Percentiles rank a stretch among this genome's conserved stretches.
Evolutionary conservation across 2,888 invertebrate genomes (phyloP).

Genomic region (Zeuzera pyrina): DNA sequence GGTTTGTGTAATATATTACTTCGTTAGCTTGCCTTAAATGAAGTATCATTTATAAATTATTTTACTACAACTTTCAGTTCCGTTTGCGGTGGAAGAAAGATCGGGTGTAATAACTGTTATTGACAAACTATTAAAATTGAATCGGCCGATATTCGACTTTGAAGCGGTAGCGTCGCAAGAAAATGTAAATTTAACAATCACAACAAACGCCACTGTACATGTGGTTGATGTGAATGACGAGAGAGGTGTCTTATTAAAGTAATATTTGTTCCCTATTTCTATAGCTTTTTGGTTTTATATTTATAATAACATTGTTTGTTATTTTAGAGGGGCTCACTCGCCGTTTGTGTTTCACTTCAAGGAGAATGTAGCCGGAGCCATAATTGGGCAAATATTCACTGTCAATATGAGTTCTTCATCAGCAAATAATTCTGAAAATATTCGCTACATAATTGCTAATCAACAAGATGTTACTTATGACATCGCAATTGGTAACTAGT

Average conservation of each 20-base stretch:
- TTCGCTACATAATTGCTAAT: conserved; percentile 85
- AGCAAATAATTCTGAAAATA: conserved; percentile 52
- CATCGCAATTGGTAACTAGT: conserved; percentile 77
- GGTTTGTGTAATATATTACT: conserved; percentile 54
- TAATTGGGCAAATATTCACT: conserved; percentile 81
- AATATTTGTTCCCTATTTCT: conserved; percentile 18
- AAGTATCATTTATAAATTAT: neutral
- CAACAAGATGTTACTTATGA: conserved; percentile 86
- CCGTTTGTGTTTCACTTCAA: conserved; percentile 83
- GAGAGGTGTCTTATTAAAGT: conserved; percentile 77
- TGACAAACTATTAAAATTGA: conserved; percentile 79
- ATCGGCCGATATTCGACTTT: conserved; percentile 81
- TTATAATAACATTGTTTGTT: conserved; percentile 17
- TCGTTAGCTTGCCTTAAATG: neutral
- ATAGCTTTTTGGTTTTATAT: too few relatives aligned
- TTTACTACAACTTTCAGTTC: too few relatives aligned
- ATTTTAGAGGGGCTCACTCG: conserved; percentile 77
- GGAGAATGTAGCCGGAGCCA: conserved; percentile 82
- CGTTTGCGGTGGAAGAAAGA: conserved; percentile 91
- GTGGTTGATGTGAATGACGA: conserved; percentile 85
- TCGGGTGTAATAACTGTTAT: conserved; percentile 91
- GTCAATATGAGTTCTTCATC: conserved; percentile 53
- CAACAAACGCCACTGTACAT: conserved; percentile 88
- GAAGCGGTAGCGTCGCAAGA: conserved; percentile 85
- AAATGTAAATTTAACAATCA: conserved; percentile 74